Percentiles rank a stretch among this genome's conserved stretches.
phyloP scores from a whole-genome alignment of 2,797 vertebrate species.

The Cuniculus paca region DNA sequence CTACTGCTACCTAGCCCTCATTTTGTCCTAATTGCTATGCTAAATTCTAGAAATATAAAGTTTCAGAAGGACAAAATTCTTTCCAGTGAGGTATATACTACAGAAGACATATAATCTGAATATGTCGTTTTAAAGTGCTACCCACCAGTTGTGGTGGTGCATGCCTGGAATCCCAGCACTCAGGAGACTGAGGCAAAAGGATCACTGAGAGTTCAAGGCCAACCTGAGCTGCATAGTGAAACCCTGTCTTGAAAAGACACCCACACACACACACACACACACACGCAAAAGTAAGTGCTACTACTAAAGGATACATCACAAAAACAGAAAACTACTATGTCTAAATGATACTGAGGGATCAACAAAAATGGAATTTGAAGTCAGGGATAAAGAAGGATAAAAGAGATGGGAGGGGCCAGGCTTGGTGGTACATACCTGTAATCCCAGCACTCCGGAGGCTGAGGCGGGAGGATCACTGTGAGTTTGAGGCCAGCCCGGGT shows the following conservation, averaged over 20 bases:
- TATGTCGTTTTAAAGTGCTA: background rate
- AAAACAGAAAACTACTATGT: background rate
- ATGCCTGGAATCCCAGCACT: too few species aligned
- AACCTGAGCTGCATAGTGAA: too few species aligned
- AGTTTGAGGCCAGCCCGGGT: background rate
- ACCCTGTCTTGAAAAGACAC: too few species aligned
- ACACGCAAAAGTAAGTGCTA: background rate
- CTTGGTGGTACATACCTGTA: background rate
- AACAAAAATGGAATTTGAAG: background rate
- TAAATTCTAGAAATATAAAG: background rate
- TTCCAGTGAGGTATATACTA: background rate
- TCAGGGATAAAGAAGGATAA: background rate
- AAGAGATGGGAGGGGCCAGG: background rate
- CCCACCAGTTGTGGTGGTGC: background rate
- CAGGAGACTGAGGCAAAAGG: too few species aligned
- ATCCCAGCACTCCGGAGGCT: background rate
- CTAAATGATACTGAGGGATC: background rate
- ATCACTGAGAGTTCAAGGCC: too few species aligned
- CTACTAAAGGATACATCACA: background rate
- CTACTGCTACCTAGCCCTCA: background rate
- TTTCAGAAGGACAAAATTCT: background rate
- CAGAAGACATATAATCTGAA: background rate
- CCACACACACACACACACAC: too few species aligned
- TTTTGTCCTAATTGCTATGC: background rate
- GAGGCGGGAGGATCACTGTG: too few species aligned